phyloP scores from a whole-genome alignment of 2,113 vertebrate genomes.

The Solenodon paradoxus region DNA sequence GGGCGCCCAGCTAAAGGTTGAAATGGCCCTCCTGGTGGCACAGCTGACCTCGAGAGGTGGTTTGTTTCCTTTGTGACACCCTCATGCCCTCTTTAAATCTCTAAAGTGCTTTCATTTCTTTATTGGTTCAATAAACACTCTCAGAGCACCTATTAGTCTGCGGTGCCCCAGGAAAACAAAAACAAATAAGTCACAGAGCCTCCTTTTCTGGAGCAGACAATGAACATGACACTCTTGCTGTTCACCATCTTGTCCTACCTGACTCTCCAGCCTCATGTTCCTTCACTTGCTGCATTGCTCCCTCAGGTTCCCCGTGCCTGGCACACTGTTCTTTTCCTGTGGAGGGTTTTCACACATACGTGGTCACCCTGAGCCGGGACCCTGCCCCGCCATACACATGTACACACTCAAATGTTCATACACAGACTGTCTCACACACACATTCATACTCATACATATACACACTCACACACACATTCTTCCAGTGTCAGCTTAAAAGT shows the following conservation, averaged over 20 bases:
- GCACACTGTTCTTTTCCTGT: background rate
- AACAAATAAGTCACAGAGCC: background rate
- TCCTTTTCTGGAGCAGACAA: background rate
- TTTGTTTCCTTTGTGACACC: background rate
- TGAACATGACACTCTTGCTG: background rate
- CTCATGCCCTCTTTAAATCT: background rate
- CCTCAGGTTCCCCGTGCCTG: background rate
- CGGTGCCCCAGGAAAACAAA: background rate
- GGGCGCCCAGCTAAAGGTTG: background rate
- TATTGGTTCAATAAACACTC: background rate
- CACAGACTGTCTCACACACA: no score
- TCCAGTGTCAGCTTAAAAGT: background rate
- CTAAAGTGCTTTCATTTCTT: conserved; percentile 18
- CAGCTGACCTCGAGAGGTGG: background rate
- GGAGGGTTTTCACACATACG: background rate
- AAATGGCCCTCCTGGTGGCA: background rate
- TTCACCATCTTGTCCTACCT: background rate
- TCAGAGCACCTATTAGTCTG: background rate
- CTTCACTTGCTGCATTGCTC: background rate
- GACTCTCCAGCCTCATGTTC: background rate
- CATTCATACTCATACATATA: background rate
- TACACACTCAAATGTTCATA: background rate
- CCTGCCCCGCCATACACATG: no score
- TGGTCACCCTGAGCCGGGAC: background rate
- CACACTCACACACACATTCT: background rate